Base-by-base conservation (phyloP, 2,797 vertebrate genomes). In the Podarcis siculus region DNA sequence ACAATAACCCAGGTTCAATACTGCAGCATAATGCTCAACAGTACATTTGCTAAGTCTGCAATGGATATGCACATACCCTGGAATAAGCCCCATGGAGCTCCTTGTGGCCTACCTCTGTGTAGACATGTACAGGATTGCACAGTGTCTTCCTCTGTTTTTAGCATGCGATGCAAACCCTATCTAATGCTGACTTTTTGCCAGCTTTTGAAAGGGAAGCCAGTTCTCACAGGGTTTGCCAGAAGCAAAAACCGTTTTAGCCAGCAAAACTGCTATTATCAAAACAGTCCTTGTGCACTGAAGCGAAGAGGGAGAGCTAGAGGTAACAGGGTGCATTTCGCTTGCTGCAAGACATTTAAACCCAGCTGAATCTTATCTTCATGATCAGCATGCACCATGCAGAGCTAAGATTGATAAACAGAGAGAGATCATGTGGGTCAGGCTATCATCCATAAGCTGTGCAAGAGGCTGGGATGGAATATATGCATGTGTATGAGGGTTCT, bases 381-480 rank as follows among this genome's bases (percentile, higher is more conserved):
- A 10, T 71, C 13, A 32, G 3, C 8, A 15, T 76, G 82, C 1
- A 30, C 17, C 1, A 17, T n/a, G 87, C 25, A 77, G 32, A 4
- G 17, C 8, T 86, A 3, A 27, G 0, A 6, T 2, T 85, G 3
- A 0, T 0, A 78, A 4, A 72, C 2, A 0, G 32, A 37, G 5
- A 30, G 10, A 17, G 79, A 6, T 37, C 17, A 71, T 23, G 30
- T 9, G 8, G 13, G 4, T 75, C 55, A 3, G n/a, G 76, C 21
- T n/a, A 19, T 1, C 77, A 21, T 77, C 23, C 66, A 35, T 32
- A 15, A 86, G 5, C 3, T 39, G 12, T 79, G 21, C 55, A 84
- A 82, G 45, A 75, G 55, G 55, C 55, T 23, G n/a, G 77, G 45
- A 19, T 49, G 15, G 76, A n/a, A 12, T 19, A 27, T 19, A 19